phyloP scores from a whole-genome alignment of 2,113 vertebrate genomes.

The Theristicus caerulescens region DNA sequence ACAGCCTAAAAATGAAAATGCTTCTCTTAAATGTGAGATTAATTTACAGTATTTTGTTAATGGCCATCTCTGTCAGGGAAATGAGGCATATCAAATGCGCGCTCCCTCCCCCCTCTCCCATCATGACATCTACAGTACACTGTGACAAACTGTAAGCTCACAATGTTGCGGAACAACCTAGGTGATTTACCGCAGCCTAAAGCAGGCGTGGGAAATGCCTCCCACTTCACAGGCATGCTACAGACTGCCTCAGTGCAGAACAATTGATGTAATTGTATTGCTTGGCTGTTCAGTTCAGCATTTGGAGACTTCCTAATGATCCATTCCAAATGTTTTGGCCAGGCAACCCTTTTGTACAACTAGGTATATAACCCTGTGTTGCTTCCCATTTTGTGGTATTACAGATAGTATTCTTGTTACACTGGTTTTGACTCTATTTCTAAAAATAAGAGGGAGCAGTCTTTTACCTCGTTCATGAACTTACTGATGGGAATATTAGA shows the following conservation, averaged over 20 bases:
- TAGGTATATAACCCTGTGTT: background rate
- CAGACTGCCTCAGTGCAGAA: background rate
- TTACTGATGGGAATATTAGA: background rate
- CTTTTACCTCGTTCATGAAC: background rate
- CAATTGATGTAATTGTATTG: slow-evolving; percentile 22
- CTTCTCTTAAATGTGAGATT: background rate
- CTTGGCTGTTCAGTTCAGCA: background rate
- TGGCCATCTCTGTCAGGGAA: background rate
- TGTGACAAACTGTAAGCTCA: background rate
- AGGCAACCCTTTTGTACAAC: background rate
- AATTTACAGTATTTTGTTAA: background rate
- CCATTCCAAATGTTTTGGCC: slow-evolving; percentile 25
- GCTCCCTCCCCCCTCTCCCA: background rate
- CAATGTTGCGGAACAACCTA: background rate
- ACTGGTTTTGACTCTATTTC: background rate
- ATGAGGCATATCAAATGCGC: background rate
- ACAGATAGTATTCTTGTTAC: background rate
- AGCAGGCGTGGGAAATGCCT: slow-evolving; percentile 47
- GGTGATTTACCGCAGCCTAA: slow-evolving; percentile 43
- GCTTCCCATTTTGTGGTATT: background rate
- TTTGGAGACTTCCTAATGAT: slow-evolving; percentile 40
- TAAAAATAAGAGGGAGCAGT: background rate
- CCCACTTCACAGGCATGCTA: background rate
- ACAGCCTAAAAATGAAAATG: background rate
- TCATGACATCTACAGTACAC: background rate